Evolutionary conservation across 1,140 invertebrate genomes (phyloP), one percentile per base, ranked within the genome.

Genomic region (Anadara kagoshimensis): DNA sequence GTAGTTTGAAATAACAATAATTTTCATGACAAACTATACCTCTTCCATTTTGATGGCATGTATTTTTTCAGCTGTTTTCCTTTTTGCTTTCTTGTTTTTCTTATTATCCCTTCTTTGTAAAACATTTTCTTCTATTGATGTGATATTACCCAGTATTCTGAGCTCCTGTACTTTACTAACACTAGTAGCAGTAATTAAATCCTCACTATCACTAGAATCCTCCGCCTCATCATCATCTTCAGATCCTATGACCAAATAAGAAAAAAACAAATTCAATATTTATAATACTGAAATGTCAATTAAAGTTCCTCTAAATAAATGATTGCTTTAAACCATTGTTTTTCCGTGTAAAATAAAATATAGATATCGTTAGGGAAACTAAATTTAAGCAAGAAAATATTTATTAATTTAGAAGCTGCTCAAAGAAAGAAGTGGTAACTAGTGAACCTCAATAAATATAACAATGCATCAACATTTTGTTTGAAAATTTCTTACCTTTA

Each of bases 141-240:
- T 70, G n/a, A 45, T 53, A 54, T 68, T 69, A 63, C 54, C 65
- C 20, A 63, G 51, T 44, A 22, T 73, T n/a, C 41, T 70, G 0
- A 24, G 22, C 16, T 57, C 71, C 29, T 53, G 62, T 71, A 64
- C 24, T 22, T 43, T 29, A 43, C 26, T 81, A 43, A 69, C 47
- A 36, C 83, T 85, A 71, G 76, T 61, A 0, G 47, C 45, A 11
- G 87, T 29, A 16, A 88, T 63, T 41, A 76, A 84, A 54, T 87
- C 72, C 16, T 78, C 74, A 59, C 84, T 75, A 67, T 74, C 63
- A 26, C 58, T 73, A 43, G 78, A 61, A 18, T 74, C 59, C 14
- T 80, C 67, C 59, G 76, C 59, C 29, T 82, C 61, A 73, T 22
- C 72, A 85, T 86, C 47, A 70, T 78, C 24, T 43, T n/a, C 73